Conservation (phyloP, 2,888 invertebrate genomes). For the Catotricha subobsoleta region DNA sequence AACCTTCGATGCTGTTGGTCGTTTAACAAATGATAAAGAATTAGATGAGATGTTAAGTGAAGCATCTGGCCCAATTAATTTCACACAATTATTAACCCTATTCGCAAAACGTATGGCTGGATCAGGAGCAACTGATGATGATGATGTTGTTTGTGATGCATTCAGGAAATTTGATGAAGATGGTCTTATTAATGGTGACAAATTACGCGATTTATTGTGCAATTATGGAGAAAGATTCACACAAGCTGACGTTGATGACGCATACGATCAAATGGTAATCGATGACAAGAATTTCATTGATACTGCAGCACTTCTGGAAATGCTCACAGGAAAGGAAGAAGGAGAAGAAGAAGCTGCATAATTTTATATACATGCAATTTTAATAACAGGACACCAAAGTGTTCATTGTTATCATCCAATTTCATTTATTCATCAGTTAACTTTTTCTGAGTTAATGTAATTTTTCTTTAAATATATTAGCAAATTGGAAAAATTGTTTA, state of each 20-base stretch:
- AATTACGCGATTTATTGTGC: conserved; percentile 77
- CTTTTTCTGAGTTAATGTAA: too few relatives aligned
- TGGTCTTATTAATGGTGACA: conserved; percentile 76
- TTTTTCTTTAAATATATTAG: not conserved
- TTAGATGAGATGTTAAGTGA: conserved; percentile 76
- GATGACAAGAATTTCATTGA: conserved; percentile 83
- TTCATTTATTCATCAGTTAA: too few relatives aligned
- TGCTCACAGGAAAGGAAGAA: conserved; percentile 73
- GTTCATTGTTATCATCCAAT: too few relatives aligned
- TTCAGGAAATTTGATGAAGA: conserved; percentile 83
- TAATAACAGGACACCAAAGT: too few relatives aligned
- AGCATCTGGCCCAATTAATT: conserved; percentile 83
- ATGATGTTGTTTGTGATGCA: conserved; percentile 79
- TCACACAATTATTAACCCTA: conserved; percentile 81
- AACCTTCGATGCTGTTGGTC: conserved; percentile 83
- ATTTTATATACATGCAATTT: not conserved
- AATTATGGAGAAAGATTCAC: conserved; percentile 88
- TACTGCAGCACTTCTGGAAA: conserved; percentile 67
- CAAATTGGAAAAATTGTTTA: not conserved
- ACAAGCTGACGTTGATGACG: conserved; percentile 75
- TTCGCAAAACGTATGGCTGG: conserved; percentile 87
- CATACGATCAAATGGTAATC: conserved; percentile 82
- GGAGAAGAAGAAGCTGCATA: conserved; percentile 48
- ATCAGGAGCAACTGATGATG: conserved; percentile 73
- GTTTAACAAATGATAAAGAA: conserved; percentile 77